Evolutionary conservation across 64 coral and sea anemone genomes (phyloP).

Genomic region (Hydrozoanthus tunicans): DNA sequence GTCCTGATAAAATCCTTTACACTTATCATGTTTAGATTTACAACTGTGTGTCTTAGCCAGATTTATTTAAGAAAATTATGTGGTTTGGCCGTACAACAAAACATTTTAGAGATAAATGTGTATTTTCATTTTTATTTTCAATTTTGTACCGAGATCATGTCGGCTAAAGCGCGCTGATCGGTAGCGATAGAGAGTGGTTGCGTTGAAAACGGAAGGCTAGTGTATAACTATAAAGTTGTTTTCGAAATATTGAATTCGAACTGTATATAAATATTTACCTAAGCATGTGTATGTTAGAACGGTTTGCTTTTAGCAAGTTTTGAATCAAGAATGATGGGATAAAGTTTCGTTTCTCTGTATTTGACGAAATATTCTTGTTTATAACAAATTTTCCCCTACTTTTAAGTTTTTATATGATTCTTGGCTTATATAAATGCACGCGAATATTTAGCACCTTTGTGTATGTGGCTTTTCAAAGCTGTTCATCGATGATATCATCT

Average conservation of each 20-base stretch:
- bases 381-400: too few relatives aligned
- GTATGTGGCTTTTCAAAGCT: background rate
- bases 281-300: too few relatives aligned
- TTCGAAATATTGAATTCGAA: too few relatives aligned
- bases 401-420: background rate
- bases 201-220: too few relatives aligned
- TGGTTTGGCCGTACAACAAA: background rate
- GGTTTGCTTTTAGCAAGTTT: too few relatives aligned
- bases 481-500: slow-evolving; percentile 29
- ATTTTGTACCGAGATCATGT: background rate
- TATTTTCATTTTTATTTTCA: background rate
- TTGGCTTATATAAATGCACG: slow-evolving; percentile 1
- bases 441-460: background rate
- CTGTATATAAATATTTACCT: too few relatives aligned
- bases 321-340: too few relatives aligned
- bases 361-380: too few relatives aligned
- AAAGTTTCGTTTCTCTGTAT: too few relatives aligned
- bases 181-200: background rate
- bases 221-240: too few relatives aligned
- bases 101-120: background rate
- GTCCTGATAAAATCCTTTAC: background rate
- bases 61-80: slow-evolving; percentile 23
- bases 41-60: background rate
- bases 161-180: background rate
- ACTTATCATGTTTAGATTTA: slow-evolving; percentile 25